Evolutionary conservation across 2,888 invertebrate species (phyloP).

Genomic region (Lomographa bimaculata): DNA sequence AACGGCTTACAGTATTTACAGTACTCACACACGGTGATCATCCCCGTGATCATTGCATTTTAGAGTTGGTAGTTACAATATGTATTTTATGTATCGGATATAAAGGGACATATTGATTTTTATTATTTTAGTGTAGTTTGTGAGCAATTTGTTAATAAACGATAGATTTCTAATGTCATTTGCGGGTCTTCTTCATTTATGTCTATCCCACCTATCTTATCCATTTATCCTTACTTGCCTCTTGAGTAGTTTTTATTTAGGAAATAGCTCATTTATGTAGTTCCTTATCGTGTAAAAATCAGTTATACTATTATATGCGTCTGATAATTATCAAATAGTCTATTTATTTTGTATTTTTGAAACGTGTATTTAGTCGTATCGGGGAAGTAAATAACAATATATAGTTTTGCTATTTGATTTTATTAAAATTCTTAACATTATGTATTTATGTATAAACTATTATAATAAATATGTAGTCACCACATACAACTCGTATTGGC

Average conservation of each 20-base stretch:
- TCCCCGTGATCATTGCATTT: constrained; percentile 62
- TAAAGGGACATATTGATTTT: constrained; percentile 59
- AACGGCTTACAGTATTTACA: constrained; percentile 40
- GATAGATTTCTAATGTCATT: constrained; percentile 74
- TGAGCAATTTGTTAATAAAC: constrained; percentile 78
- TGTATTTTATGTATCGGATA: constrained; percentile 63
- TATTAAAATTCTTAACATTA: constrained; percentile 74
- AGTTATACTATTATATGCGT: no score
- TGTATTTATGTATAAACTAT: constrained; percentile 67
- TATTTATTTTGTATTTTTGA: background rate
- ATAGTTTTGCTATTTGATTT: constrained; percentile 60
- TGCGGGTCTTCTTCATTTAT: constrained; percentile 65
- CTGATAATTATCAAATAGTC: no score
- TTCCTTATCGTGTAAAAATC: constrained; percentile 2
- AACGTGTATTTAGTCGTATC: constrained; percentile 5
- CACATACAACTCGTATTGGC: constrained; percentile 69
- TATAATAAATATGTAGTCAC: constrained; percentile 57
- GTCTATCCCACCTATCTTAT: constrained; percentile 57
- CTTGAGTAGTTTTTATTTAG: no score
- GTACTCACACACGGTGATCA: constrained; percentile 31
- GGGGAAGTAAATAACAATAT: constrained; percentile 43
- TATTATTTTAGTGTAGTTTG: constrained; percentile 71
- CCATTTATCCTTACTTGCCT: constrained; percentile 49
- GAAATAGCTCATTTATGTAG: no score
- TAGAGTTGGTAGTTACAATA: constrained; percentile 52